These are phyloP conservation scores for Galeopsomyia nigrocyanea DNA, from an alignment of 2,888 invertebrate genomes.

Conservation along the genomic window DNA sequence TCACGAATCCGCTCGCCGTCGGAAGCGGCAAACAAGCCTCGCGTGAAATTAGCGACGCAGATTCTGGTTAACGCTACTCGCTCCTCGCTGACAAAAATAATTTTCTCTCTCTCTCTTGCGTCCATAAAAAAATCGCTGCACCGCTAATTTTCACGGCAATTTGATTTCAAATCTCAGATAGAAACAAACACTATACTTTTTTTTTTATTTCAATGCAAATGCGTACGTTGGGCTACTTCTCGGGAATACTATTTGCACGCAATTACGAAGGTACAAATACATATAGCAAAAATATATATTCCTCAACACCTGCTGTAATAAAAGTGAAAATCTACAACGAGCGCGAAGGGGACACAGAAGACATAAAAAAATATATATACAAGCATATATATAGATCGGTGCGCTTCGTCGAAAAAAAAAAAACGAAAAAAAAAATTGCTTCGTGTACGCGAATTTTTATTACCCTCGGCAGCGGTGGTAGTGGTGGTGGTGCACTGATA, in stretches of 20 bases:
- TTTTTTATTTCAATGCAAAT: background rate
- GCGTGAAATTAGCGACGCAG: constrained; percentile 39
- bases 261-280: background rate
- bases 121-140: background rate
- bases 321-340: background rate
- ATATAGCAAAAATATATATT: background rate
- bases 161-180: background rate
- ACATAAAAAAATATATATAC: constrained; percentile 15
- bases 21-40: constrained; percentile 41
- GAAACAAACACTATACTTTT: background rate
- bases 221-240: background rate
- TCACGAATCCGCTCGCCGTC: constrained; percentile 42
- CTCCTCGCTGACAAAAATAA: constrained; percentile 30
- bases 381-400: constrained; percentile 19
- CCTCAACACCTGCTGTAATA: background rate
- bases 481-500: background rate
- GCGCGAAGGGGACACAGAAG: background rate
- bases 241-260: background rate
- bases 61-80: constrained; percentile 33
- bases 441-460: constrained; percentile 29
- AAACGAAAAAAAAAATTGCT: background rate
- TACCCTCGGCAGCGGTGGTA: background rate
- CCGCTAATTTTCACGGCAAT: too few relatives aligned
- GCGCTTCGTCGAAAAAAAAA: constrained; percentile 32
- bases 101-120: constrained; percentile 21